Evolutionary conservation across 2,888 invertebrate species (phyloP).

Genomic region (Pseudoips prasinana): DNA sequence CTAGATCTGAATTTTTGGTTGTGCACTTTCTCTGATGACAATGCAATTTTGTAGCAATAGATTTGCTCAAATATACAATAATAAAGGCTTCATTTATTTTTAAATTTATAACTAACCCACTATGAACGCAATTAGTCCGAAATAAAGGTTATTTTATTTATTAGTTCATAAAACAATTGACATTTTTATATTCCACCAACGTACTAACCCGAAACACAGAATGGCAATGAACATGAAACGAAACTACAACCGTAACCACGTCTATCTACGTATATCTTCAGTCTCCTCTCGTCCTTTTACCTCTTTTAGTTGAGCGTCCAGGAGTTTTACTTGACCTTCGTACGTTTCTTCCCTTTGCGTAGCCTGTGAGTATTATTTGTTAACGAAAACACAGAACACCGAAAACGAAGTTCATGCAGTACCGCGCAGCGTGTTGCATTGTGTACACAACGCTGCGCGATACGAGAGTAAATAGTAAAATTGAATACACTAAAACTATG

Average conservation of each 20-base stretch:
- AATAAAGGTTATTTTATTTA: too few relatives aligned
- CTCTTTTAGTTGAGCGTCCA: slow-evolving; percentile 96
- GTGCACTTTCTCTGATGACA: too few relatives aligned
- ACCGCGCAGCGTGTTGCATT: slow-evolving; percentile 32
- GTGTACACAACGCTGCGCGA: slow-evolving; percentile 42
- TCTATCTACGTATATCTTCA: slow-evolving; percentile 58
- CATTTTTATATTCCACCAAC: slow-evolving; percentile 31
- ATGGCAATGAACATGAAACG: slow-evolving; percentile 67
- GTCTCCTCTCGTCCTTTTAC: slow-evolving; percentile 82
- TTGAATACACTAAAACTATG: slow-evolving; percentile 40
- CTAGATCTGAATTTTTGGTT: neutral
- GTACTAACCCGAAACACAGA: slow-evolving; percentile 53
- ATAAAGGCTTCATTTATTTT: too few relatives aligned
- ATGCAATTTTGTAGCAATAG: too few relatives aligned
- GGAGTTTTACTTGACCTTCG: slow-evolving; percentile 94
- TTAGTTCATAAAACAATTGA: slow-evolving; percentile 25
- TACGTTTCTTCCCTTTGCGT: slow-evolving; percentile 97
- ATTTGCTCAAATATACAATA: too few relatives aligned
- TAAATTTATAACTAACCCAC: too few relatives aligned
- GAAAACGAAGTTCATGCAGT: slow-evolving; percentile 63
- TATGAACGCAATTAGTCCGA: too few relatives aligned
- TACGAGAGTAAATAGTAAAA: slow-evolving; percentile 34
- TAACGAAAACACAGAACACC: slow-evolving; percentile 71
- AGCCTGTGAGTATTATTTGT: slow-evolving; percentile 86
- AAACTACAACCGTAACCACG: slow-evolving; percentile 70